phyloP scores from a whole-genome alignment of 2,797 vertebrate species.

The Sebastes flavidus region DNA sequence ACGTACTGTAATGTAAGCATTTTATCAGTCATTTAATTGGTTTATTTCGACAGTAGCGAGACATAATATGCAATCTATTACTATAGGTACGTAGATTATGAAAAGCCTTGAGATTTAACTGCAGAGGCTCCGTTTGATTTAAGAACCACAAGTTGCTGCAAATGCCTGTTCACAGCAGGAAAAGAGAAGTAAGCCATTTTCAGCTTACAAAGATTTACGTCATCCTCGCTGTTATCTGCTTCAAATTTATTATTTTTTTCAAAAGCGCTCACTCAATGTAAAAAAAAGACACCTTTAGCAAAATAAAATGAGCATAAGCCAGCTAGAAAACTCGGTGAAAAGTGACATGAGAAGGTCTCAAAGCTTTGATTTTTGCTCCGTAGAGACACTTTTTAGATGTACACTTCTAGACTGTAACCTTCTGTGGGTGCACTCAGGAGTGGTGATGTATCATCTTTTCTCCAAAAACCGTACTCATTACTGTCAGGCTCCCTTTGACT shows the following conservation, averaged over 20 bases:
- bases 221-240: background rate
- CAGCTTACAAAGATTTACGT: constrained; percentile 16
- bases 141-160: background rate
- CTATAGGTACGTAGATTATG: background rate
- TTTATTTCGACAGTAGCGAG: background rate
- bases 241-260: constrained; percentile 15
- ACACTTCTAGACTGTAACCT: constrained; percentile 27
- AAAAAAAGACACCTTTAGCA: background rate
- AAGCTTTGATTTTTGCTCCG: constrained; percentile 33
- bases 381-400: constrained; percentile 26
- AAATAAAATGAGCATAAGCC: constrained; percentile 1
- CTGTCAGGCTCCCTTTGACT: constrained; percentile 32
- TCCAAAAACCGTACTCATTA: constrained; percentile 21
- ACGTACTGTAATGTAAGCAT: background rate
- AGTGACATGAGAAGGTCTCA: constrained; percentile 20
- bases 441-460: constrained; percentile 9
- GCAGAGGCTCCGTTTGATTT: background rate
- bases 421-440: background rate
- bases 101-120: constrained; percentile 2
- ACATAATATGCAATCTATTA: background rate
- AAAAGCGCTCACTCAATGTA: background rate
- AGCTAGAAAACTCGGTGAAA: constrained; percentile 16
- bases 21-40: background rate
- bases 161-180: constrained; percentile 13
- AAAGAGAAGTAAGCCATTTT: constrained; percentile 11